These are phyloP conservation scores for Echiichthys vipera DNA, from an alignment of 2,797 vertebrate genomes.

Conservation along the genomic window DNA sequence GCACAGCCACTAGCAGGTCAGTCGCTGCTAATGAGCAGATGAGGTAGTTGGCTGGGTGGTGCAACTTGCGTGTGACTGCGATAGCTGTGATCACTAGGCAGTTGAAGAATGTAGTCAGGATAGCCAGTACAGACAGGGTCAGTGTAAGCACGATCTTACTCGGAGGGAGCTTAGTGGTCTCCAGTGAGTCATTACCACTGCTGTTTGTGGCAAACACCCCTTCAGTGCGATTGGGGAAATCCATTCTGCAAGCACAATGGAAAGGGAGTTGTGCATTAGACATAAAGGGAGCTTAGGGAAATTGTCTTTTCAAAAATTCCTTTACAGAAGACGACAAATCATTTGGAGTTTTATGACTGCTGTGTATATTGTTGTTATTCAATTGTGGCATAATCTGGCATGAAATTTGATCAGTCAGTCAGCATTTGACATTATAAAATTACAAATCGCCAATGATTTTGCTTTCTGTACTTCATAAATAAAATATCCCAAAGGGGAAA, in stretches of 20 bases:
- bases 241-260: slow-evolving; percentile 86
- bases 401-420: not conserved
- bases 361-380: not conserved
- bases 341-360: not conserved
- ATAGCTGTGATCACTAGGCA: slow-evolving; percentile 97
- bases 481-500: slow-evolving; percentile 25
- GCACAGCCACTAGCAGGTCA: slow-evolving; percentile 96
- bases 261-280: slow-evolving; percentile 39
- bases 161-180: slow-evolving; percentile 81
- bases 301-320: not conserved
- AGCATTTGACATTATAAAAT: not conserved
- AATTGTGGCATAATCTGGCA: not conserved
- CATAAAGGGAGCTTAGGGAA: slow-evolving; percentile 12
- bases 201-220: slow-evolving; percentile 84
- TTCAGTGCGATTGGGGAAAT: slow-evolving; percentile 90
- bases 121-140: slow-evolving; percentile 90
- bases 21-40: slow-evolving; percentile 97
- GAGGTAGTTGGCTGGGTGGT: slow-evolving; percentile 97
- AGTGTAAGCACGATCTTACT: slow-evolving; percentile 93
- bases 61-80: slow-evolving; percentile 95
- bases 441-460: no score
- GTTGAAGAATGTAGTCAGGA: slow-evolving; percentile 95
- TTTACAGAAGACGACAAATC: not conserved
- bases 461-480: slow-evolving; percentile 23
- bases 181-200: slow-evolving; percentile 65